phyloP scores from a whole-genome alignment of 2,888 invertebrate species.

The Allolobophora icterica region DNA sequence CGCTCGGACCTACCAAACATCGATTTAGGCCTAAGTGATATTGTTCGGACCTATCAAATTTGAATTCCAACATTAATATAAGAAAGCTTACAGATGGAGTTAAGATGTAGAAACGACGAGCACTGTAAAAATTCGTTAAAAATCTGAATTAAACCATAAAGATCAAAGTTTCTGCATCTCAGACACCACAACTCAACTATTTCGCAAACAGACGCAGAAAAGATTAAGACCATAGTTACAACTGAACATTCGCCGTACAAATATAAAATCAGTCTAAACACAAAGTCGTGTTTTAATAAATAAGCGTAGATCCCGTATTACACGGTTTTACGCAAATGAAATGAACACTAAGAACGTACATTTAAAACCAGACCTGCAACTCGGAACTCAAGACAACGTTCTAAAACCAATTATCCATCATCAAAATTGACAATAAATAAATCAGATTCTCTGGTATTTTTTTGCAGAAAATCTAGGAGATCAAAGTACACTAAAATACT shows the following conservation, averaged over 20 bases:
- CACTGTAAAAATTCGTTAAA: neutral
- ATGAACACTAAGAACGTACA: neutral
- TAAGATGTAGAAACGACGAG: fast-evolving
- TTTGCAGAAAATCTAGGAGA: neutral
- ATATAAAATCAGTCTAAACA: neutral
- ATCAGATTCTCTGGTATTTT: neutral
- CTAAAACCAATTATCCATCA: neutral
- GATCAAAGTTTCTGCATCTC: neutral
- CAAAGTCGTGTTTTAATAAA: neutral
- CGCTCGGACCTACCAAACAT: too few species aligned
- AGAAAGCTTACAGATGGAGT: neutral
- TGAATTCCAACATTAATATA: too few species aligned
- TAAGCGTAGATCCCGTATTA: too few species aligned
- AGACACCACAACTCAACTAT: neutral
- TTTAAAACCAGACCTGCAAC: neutral
- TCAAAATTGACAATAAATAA: neutral
- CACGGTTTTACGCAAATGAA: too few species aligned
- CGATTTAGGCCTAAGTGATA: too few species aligned
- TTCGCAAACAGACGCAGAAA: too few species aligned
- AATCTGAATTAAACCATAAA: neutral
- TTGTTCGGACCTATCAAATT: too few species aligned
- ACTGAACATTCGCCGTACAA: neutral
- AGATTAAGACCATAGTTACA: neutral
- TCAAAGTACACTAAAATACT: neutral
- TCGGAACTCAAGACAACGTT: neutral